phyloP scores from a whole-genome alignment of 2,797 vertebrate species.

The Alca torda region DNA sequence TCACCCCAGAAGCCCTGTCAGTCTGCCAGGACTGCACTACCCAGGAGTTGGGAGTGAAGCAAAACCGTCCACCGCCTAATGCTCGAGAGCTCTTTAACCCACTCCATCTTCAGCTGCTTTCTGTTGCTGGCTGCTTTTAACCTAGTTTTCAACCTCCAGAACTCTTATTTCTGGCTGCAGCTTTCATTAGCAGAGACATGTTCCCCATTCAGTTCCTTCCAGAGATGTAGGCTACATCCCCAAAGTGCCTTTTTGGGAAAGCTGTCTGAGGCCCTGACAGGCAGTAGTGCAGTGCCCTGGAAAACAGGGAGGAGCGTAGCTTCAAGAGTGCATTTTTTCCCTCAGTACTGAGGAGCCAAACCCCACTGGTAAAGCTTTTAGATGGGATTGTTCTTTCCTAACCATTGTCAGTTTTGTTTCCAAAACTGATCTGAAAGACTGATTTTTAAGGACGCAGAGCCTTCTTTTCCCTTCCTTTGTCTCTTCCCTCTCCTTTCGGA shows the following conservation, averaged over 20 bases:
- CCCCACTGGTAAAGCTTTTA: not conserved
- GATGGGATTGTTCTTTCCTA: not conserved
- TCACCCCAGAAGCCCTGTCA: slow-evolving; percentile 22
- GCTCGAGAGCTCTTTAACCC: slow-evolving; percentile 38
- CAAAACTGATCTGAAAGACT: not conserved
- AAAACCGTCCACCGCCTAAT: not conserved
- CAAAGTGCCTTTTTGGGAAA: slow-evolving; percentile 27
- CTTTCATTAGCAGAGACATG: slow-evolving; percentile 19
- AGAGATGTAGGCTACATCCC: slow-evolving; percentile 49
- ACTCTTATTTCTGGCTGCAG: slow-evolving; percentile 33
- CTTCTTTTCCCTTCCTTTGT: not conserved
- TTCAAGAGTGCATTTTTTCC: not conserved
- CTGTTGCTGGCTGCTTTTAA: slow-evolving; percentile 30
- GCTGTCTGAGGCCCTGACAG: not conserved
- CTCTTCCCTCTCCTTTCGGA: not conserved
- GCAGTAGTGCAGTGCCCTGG: not conserved
- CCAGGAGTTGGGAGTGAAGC: not conserved
- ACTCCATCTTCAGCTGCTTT: slow-evolving; percentile 18
- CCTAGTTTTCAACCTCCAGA: slow-evolving; percentile 42
- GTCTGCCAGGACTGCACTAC: slow-evolving; percentile 26
- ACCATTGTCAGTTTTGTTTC: not conserved
- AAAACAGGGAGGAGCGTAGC: not conserved
- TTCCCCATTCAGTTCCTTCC: slow-evolving; percentile 19
- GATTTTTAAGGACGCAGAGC: not conserved
- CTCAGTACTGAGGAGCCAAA: not conserved